A percentile compares a stretch with the other conserved stretches of the same genome.
phyloP scores from a whole-genome alignment of 2,113 vertebrate genomes.

The Heterochromis multidens region DNA sequence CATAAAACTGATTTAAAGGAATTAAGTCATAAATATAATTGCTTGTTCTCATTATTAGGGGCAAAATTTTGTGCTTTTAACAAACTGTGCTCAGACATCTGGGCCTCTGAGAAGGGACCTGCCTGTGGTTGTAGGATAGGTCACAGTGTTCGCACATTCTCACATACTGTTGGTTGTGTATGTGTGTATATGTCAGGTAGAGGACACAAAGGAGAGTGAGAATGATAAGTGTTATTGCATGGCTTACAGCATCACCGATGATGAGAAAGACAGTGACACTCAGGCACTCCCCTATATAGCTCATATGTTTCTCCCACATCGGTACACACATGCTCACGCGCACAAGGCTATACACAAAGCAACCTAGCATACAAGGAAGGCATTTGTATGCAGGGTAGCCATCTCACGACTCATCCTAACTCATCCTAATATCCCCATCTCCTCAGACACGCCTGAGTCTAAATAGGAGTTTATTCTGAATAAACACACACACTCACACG shows the following conservation, averaged over 20 bases:
- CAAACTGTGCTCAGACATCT: not conserved
- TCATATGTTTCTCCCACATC: not conserved
- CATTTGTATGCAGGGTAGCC: slow-evolving; percentile 62
- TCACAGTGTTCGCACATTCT: slow-evolving; percentile 4
- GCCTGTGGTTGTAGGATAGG: not conserved
- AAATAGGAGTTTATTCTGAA: slow-evolving; percentile 64
- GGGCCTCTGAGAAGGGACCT: not conserved
- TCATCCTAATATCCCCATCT: slow-evolving; percentile 59
- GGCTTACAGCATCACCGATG: slow-evolving; percentile 35
- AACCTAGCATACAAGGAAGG: not conserved
- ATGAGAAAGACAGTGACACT: slow-evolving; percentile 37
- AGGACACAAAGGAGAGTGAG: slow-evolving; percentile 36
- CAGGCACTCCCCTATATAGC: slow-evolving; percentile 9
- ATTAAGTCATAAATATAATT: not conserved
- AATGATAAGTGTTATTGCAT: slow-evolving; percentile 33
- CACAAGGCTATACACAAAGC: not conserved
- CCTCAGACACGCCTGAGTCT: slow-evolving; percentile 53
- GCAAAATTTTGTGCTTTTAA: too few species aligned
- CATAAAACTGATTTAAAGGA: not conserved
- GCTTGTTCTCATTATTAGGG: not conserved
- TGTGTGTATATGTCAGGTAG: slow-evolving; percentile 23
- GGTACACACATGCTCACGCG: not conserved
- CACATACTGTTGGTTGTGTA: not conserved
- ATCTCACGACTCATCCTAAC: slow-evolving; percentile 61
- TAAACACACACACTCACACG: slow-evolving; percentile 36